These are phyloP conservation scores for Thymelicus acteon DNA, from an alignment of 2,888 invertebrate species.

Conservation along the genomic window DNA sequence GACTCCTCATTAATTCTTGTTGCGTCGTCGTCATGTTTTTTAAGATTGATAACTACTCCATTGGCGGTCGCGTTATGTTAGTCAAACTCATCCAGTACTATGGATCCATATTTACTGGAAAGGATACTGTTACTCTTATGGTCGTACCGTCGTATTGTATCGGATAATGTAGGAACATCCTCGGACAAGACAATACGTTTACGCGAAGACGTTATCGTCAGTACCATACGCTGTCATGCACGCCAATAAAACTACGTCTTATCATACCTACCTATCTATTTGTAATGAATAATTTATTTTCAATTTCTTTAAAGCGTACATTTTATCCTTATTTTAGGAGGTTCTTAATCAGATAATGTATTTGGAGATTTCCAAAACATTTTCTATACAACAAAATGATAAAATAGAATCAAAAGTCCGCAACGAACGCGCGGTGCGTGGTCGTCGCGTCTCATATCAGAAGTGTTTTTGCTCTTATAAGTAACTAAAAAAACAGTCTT, in stretches of 20 bases:
- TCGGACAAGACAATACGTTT: constrained; percentile 33
- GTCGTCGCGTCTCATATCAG: constrained; percentile 41
- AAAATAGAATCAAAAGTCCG: constrained; percentile 26
- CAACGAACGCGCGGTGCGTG: constrained; percentile 49
- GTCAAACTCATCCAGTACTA: too few species aligned
- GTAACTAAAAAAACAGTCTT: constrained; percentile 82
- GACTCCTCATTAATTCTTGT: too few species aligned
- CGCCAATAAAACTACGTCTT: constrained; percentile 72
- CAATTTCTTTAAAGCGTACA: constrained; percentile 85
- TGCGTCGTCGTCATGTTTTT: too few species aligned
- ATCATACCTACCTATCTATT: constrained; percentile 80
- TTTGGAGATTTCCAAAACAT: constrained; percentile 56
- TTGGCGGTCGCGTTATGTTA: too few species aligned
- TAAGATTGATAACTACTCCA: too few species aligned
- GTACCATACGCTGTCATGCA: constrained; percentile 59
- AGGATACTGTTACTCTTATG: too few species aligned
- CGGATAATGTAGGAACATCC: constrained; percentile 13
- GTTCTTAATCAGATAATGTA: constrained; percentile 72
- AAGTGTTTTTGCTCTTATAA: constrained; percentile 54
- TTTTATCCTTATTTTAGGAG: constrained; percentile 82
- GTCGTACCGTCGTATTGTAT: not conserved
- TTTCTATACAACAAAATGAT: constrained; percentile 56
- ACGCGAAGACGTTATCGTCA: constrained; percentile 35
- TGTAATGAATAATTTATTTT: constrained; percentile 76
- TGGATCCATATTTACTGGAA: too few species aligned